Base-by-base conservation (phyloP, 1,140 invertebrate species). In the Medauroidea extradentata region DNA sequence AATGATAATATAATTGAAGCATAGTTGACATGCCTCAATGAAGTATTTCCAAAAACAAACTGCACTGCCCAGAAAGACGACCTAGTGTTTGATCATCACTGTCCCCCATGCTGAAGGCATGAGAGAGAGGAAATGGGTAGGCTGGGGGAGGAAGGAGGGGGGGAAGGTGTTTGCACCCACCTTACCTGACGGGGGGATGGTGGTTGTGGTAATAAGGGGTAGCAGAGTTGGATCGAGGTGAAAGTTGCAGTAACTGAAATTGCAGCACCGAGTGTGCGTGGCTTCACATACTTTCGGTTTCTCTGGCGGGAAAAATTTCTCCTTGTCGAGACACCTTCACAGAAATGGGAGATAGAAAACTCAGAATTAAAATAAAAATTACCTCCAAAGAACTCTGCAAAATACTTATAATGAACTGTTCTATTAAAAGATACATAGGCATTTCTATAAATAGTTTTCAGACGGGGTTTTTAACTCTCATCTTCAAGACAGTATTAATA, bases 231-330 rank as follows among this genome's bases (percentile, higher is more conserved):
- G 79, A 71, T 73, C 78, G 68, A 83, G 70, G 69, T 78, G 70
- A 65, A 69, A 71, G 78, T 85, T 85, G 77, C 84, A 85, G 77
- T 77, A 81, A 77, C 85, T 80, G 69, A 63, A 62, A 55, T 79
- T 72, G 71, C 81, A 80, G 78, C 86, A 88, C 79, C 86, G 88
- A 65, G 81, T 76, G 74, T 77, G 50, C 66, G 60, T 42, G 18
- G 39, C 63, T 67, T 53, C 70, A 67, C 88, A 90, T 76, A 74
- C 77, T 62, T 80, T 73, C 42, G 87, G 84, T 62, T 79, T 76
- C 75, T 87, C 87, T 64, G 85, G 86, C 66, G 88, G 88, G 70
- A 89, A 85, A 79, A 84, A 84, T 63, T 83, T 72, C 63, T 75
- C 74, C 79, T 79, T 79, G 69, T 84, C 71, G 67, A 89, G 75